These are phyloP conservation scores for Sinocyclocheilus anophthalmus DNA, from an alignment of 2,113 vertebrate genomes.

Conservation along the genomic window DNA sequence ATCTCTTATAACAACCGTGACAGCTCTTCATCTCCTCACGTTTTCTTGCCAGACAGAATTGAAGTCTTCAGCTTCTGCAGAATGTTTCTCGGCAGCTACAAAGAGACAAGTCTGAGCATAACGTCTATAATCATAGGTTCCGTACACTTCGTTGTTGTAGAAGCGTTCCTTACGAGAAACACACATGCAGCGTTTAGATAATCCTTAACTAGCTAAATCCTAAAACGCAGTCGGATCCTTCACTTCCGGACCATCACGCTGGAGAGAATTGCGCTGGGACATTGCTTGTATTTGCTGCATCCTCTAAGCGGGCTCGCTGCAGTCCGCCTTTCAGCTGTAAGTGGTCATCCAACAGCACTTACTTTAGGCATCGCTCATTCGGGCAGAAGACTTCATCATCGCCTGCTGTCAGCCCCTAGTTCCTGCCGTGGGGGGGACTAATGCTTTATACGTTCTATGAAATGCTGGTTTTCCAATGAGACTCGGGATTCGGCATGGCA, in stretches of 20 bases:
- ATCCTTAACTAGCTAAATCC: background rate
- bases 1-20: too few relatives aligned
- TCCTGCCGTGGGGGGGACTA: conserved; percentile 17
- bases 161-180: background rate
- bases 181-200: background rate
- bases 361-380: conserved; percentile 24
- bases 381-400: background rate
- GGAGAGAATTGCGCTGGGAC: conserved; percentile 20
- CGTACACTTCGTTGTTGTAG: too few relatives aligned
- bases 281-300: conserved; percentile 28
- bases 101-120: too few relatives aligned
- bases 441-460: conserved; percentile 44
- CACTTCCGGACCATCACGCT: background rate
- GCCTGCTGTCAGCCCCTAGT: conserved; percentile 35
- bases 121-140: too few relatives aligned
- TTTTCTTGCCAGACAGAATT: too few relatives aligned
- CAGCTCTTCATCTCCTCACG: too few relatives aligned
- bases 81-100: too few relatives aligned
- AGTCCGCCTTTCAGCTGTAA: conserved; percentile 20
- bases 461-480: conserved; percentile 11
- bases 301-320: conserved; percentile 5
- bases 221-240: background rate
- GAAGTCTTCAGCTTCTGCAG: too few relatives aligned
- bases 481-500: background rate
- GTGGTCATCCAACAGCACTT: conserved; percentile 38